Percentiles rank a stretch among this genome's conserved stretches.
These are phyloP conservation scores for Ptilodon capucinus DNA, from an alignment of 2,888 invertebrate species.

Conservation along the genomic window DNA sequence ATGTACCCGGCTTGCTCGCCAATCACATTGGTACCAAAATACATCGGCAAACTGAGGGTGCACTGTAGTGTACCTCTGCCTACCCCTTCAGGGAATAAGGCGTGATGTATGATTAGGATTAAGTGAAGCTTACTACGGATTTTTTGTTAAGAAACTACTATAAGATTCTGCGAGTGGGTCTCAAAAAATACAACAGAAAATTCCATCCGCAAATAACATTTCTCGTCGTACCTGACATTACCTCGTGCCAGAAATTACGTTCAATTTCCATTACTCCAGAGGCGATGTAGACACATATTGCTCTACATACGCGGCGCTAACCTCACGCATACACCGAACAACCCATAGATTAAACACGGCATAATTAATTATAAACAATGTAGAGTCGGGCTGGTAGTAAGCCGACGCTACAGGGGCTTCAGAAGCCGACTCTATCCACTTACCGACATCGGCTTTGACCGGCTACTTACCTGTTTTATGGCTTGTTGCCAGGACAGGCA, in stretches of 20 bases:
- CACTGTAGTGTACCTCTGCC: too few relatives aligned
- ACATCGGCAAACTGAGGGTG: too few relatives aligned
- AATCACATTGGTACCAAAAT: too few relatives aligned
- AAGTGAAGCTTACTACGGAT: too few relatives aligned
- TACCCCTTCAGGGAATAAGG: too few relatives aligned
- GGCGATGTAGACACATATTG: neutral
- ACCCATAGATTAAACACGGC: constrained; percentile 23
- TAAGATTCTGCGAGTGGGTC: too few relatives aligned
- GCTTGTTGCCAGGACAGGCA: constrained; percentile 40
- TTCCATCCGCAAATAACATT: too few relatives aligned
- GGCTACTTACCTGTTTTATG: constrained; percentile 44
- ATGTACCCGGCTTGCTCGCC: too few relatives aligned
- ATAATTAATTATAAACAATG: constrained; percentile 45
- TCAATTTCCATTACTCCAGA: neutral
- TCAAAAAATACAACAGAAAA: too few relatives aligned
- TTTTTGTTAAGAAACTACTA: too few relatives aligned
- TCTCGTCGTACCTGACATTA: neutral
- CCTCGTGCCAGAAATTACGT: neutral
- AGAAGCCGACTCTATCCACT: constrained; percentile 52
- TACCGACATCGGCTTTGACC: constrained; percentile 38
- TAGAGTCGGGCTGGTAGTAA: constrained; percentile 34
- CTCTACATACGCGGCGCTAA: neutral
- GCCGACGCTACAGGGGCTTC: constrained; percentile 47
- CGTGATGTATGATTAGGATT: too few relatives aligned
- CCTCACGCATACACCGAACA: neutral